Base-by-base conservation (phyloP, 2,888 invertebrate genomes). In the Athalia circularis region DNA sequence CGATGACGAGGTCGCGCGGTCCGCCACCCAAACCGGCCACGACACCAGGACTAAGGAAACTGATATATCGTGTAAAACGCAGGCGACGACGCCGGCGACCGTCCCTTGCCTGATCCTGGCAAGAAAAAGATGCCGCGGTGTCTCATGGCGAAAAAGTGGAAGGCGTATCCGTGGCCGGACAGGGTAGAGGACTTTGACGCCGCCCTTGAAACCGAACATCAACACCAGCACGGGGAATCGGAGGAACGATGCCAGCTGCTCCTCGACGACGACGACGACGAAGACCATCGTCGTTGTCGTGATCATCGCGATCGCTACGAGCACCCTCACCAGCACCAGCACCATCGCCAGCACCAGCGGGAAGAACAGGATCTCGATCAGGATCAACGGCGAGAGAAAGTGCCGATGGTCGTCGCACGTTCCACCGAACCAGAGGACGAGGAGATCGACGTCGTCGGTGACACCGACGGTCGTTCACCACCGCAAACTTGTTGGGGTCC, bases 81-180 rank as follows among this genome's bases (percentile, higher is more conserved):
- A 81, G 81, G 68, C 70, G 78, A 74, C 61, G 78, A 65, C 78
- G 78, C 61, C 72, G 81, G 82, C 80, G 84, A 82, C 82, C 91
- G 91, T 91, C 91, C 91, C 91, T 91, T 91, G 91, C 91, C 91
- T 90, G 91, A 92, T 92, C 91, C 91, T 90, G 91, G 92, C 92
- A 91, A 92, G 92, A 93, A 29, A 29, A 29, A 92, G 91, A 97
- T 97, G 97, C 97, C 97, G 92, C 96, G 97, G 91, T 97, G 97
- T 93, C 94, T 97, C 92, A 97, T 97, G 96, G 97, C 97, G 89
- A 97, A 97, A 93, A 97, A 97, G 93, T 97, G 97, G 96, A 97
- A 97, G 94, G 95, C 94, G 91, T 95, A 95, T 90, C 94, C 95
- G 84, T 95, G 95, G 94, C 93, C 94, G 85, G 94, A 94, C 87